Evolutionary conservation across 2,888 invertebrate genomes (phyloP).

Genomic region (Petrolisthes cinctipes): DNA sequence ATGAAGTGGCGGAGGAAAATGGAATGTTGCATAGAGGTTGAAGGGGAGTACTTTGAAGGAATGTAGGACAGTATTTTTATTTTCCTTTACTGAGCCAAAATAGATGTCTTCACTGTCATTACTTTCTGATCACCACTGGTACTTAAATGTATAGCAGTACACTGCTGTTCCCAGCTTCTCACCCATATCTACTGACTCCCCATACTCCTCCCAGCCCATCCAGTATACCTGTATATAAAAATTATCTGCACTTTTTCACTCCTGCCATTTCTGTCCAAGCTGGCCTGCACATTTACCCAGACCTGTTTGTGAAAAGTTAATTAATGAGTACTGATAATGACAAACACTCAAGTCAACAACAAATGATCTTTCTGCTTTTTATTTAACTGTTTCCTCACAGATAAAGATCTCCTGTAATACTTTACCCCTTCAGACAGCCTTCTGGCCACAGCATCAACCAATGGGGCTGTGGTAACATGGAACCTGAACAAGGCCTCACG

Average conservation of each 20-base stretch:
- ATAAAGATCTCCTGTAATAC: not conserved
- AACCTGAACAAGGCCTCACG: slow-evolving; percentile 88
- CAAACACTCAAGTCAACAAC: no score
- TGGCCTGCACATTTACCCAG: not conserved
- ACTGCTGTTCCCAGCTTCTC: no score
- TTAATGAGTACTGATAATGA: no score
- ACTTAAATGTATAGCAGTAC: not conserved
- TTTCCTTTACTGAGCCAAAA: slow-evolving; percentile 9
- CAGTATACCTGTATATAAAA: no score
- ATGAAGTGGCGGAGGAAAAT: slow-evolving; percentile 23
- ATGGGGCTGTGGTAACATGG: slow-evolving; percentile 97
- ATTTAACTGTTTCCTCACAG: no score
- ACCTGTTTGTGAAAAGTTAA: no score
- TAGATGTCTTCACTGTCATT: slow-evolving; percentile 14
- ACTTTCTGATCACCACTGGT: slow-evolving; percentile 6
- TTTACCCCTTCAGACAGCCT: slow-evolving; percentile 78
- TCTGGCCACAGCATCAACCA: slow-evolving; percentile 94
- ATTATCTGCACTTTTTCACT: not conserved
- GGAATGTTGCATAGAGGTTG: slow-evolving; percentile 20
- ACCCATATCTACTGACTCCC: no score
- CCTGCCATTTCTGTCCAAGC: not conserved
- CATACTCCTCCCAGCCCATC: no score
- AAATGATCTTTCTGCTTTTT: no score
- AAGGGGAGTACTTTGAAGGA: slow-evolving; percentile 19
- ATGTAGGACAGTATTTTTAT: slow-evolving; percentile 10